These are phyloP conservation scores for Eupelmus urozonus DNA, from an alignment of 2,888 invertebrate genomes.

Conservation along the genomic window DNA sequence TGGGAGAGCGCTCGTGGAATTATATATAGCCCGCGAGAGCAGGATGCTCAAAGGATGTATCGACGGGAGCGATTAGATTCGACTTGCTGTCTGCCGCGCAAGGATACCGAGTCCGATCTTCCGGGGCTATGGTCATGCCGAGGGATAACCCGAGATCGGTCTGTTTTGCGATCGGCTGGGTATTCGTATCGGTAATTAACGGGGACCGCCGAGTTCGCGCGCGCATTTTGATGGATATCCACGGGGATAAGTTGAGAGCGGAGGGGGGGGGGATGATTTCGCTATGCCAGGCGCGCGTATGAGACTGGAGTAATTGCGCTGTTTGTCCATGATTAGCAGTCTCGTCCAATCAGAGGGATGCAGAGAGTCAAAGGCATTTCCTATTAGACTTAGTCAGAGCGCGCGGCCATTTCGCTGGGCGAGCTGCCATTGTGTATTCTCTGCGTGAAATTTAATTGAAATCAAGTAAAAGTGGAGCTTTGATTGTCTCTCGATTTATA, in stretches of 20 bases:
- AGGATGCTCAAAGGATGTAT: slow-evolving; percentile 32
- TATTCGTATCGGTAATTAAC: slow-evolving; percentile 27
- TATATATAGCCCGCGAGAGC: slow-evolving; percentile 16
- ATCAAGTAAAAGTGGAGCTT: neutral
- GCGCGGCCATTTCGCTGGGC: slow-evolving; percentile 1
- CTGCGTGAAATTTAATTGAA: slow-evolving; percentile 25
- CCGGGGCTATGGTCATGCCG: neutral
- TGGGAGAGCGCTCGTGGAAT: slow-evolving; percentile 6
- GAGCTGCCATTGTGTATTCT: neutral
- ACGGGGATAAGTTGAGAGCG: neutral
- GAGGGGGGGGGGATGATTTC: neutral
- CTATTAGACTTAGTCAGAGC: slow-evolving; percentile 34
- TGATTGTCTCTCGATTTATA: too few species aligned
- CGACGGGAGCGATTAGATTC: slow-evolving; percentile 17
- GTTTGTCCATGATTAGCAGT: slow-evolving; percentile 23
- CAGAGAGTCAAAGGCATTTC: slow-evolving; percentile 39
- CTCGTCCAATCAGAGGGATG: slow-evolving; percentile 28
- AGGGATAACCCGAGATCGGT: slow-evolving; percentile 14
- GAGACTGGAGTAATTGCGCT: slow-evolving; percentile 29
- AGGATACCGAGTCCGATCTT: slow-evolving; percentile 10
- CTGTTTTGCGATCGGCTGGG: neutral
- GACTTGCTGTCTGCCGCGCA: neutral
- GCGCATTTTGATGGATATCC: slow-evolving; percentile 34
- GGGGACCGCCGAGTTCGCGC: neutral
- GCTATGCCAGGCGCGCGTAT: too few species aligned